Evolutionary conservation across 1,140 invertebrate species (phyloP).

Genomic region (Chymomyza costata): DNA sequence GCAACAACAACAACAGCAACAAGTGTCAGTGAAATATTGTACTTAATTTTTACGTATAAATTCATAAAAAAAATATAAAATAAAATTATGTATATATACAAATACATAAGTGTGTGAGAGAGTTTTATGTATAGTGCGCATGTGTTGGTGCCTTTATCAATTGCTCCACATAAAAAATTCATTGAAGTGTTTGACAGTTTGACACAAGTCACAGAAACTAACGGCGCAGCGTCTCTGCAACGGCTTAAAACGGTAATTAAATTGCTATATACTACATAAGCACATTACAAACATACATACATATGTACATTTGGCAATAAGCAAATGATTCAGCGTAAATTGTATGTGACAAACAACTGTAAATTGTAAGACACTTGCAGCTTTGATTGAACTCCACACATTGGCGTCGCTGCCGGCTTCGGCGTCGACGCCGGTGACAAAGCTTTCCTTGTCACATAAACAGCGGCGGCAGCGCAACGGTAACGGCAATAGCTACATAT

Average conservation of each 20-base stretch:
- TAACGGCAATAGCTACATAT: too few relatives aligned
- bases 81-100: constrained; percentile 24
- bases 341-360: constrained; percentile 45
- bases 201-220: too few relatives aligned
- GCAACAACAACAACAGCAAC: constrained; percentile 27
- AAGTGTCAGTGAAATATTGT: constrained; percentile 70
- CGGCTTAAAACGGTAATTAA: constrained; percentile 72
- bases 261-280: too few relatives aligned
- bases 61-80: too few relatives aligned
- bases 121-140: constrained; percentile 14
- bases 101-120: constrained; percentile 12
- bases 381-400: constrained; percentile 18
- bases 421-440: constrained; percentile 32
- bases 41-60: constrained; percentile 68
- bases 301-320: constrained; percentile 60
- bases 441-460: constrained; percentile 15
- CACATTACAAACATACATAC: constrained; percentile 57
- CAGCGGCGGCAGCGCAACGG: too few relatives aligned
- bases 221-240: constrained; percentile 18
- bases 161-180: constrained; percentile 64
- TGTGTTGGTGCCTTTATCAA: constrained; percentile 58
- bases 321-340: constrained; percentile 66
- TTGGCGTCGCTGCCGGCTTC: constrained; percentile 23
- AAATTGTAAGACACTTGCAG: constrained; percentile 55
- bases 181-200: constrained; percentile 66